Percentiles rank a stretch among this genome's conserved stretches.
Evolutionary conservation across 2,797 vertebrate species (phyloP).

Genomic region (Cygnus olor): DNA sequence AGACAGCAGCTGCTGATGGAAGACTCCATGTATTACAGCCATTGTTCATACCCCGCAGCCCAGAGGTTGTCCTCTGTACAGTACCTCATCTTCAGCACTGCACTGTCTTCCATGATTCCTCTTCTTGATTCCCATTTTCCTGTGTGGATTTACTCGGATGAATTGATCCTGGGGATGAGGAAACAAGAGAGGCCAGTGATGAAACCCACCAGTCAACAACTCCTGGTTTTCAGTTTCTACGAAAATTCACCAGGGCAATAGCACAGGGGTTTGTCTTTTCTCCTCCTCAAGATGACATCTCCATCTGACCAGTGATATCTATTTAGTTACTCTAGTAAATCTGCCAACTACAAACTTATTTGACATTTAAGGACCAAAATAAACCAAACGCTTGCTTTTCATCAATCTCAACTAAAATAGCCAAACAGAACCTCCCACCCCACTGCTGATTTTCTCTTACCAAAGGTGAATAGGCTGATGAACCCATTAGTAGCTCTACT

Average conservation of each 20-base stretch:
- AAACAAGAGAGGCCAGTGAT: background rate
- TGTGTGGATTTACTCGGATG: background rate
- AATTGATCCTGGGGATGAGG: background rate
- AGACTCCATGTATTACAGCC: fast-evolving
- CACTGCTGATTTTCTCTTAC: background rate
- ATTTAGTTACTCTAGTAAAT: background rate
- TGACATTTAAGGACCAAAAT: background rate
- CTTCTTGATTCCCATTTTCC: background rate
- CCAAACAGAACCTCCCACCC: background rate
- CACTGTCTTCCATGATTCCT: background rate
- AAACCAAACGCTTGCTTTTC: background rate
- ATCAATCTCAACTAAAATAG: background rate
- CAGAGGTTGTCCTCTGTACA: background rate
- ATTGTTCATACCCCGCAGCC: background rate
- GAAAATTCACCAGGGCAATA: background rate
- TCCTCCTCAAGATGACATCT: background rate
- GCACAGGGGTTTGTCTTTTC: background rate
- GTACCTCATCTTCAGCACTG: background rate
- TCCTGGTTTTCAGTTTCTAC: background rate
- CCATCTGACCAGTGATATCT: background rate
- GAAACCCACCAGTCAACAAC: background rate
- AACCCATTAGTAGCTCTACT: conserved; percentile 37
- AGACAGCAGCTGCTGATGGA: background rate
- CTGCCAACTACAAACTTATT: background rate
- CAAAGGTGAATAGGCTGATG: conserved; percentile 24